Conservation (phyloP, 1,140 invertebrate genomes). For the Drosophila carrolli region DNA sequence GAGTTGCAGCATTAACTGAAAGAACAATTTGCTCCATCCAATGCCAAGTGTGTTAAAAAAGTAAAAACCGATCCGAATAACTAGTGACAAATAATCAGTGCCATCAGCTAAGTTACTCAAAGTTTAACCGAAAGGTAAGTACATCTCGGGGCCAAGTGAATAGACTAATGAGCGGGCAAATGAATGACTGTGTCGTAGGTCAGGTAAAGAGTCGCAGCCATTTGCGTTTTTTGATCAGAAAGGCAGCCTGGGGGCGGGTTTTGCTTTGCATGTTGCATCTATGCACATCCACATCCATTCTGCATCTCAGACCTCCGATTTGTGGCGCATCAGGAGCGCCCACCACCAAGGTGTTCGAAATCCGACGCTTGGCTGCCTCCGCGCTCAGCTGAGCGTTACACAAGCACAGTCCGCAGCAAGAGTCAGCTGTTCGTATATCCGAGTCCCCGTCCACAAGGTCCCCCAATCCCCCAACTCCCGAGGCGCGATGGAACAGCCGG, state of each 20-base stretch:
- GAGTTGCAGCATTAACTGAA: constrained; percentile 29
- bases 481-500: constrained; percentile 22
- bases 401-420: constrained; percentile 25
- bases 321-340: constrained; percentile 6
- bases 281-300: background rate
- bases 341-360: constrained; percentile 32
- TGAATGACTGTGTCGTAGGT: constrained; percentile 20
- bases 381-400: constrained; percentile 65
- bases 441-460: background rate
- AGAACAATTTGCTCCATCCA: constrained; percentile 66
- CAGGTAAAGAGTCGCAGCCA: background rate
- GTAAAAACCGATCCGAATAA: constrained; percentile 28
- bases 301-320: constrained; percentile 6
- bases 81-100: constrained; percentile 7
- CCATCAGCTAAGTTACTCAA: background rate
- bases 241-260: background rate
- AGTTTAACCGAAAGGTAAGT: constrained; percentile 24
- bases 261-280: constrained; percentile 30
- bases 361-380: constrained; percentile 60
- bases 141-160: background rate
- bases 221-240: constrained; percentile 6
- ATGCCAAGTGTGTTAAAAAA: constrained; percentile 12
- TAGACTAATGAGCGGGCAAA: background rate
- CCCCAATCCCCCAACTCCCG: background rate
- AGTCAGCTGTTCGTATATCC: constrained; percentile 43